Evolutionary conservation across 2,888 invertebrate species (phyloP).

Genomic region (Halictus ligatus): DNA sequence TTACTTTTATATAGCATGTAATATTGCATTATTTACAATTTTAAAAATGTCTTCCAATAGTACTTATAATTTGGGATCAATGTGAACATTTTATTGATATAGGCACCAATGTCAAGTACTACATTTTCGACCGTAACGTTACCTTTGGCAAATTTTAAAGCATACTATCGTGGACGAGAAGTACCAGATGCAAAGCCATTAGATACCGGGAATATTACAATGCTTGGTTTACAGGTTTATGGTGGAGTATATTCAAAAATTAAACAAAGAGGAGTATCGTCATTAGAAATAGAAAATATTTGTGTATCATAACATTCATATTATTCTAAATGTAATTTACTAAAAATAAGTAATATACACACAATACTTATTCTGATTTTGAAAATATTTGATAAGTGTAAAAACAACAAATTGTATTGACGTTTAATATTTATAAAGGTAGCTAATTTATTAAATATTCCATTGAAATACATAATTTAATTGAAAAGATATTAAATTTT

Average conservation of each 20-base stretch:
- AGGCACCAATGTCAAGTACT: conserved; percentile 85
- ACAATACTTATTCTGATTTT: neutral
- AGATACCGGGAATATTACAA: conserved; percentile 86
- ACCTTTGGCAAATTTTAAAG: conserved; percentile 86
- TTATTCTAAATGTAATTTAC: conserved; percentile 16
- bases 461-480: neutral
- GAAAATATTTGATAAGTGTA: conserved; percentile 13
- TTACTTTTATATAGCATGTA: neutral
- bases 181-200: conserved; percentile 86
- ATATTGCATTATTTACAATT: neutral
- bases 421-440: conserved; percentile 16
- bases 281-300: conserved; percentile 88
- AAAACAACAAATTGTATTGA: conserved; percentile 18
- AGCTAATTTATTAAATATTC: neutral
- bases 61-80: neutral
- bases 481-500: conserved; percentile 8
- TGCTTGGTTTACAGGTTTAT: conserved; percentile 88
- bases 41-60: neutral
- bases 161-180: conserved; percentile 87
- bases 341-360: conserved; percentile 5
- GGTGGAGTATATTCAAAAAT: conserved; percentile 88
- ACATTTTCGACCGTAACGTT: conserved; percentile 86
- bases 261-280: conserved; percentile 88
- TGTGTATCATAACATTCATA: conserved; percentile 38
- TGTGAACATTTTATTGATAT: conserved; percentile 42